These are phyloP conservation scores for Canis aureus DNA, from an alignment of 2,113 vertebrate genomes.

Conservation along the genomic window DNA sequence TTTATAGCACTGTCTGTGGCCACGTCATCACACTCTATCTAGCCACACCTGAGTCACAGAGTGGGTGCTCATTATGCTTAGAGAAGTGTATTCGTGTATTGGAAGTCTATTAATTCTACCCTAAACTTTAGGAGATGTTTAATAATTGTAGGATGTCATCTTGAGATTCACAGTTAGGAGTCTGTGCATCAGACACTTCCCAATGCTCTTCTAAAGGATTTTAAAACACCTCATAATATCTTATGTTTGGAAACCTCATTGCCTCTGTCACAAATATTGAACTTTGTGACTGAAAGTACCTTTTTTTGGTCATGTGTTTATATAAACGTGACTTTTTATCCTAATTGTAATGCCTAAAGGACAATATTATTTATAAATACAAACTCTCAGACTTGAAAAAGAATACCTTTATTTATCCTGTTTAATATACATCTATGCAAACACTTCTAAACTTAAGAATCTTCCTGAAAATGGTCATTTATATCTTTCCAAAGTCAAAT, in stretches of 20 bases:
- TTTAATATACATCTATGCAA: conserved; percentile 48
- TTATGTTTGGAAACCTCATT: conserved; percentile 46
- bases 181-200: not conserved
- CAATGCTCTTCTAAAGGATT: conserved; percentile 53
- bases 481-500: conserved; percentile 75
- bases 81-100: not conserved
- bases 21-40: rapidly evolving
- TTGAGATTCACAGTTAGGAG: conserved; percentile 5
- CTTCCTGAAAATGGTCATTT: conserved; percentile 69
- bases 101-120: not conserved
- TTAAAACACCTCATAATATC: conserved; percentile 54
- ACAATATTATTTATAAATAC: conserved; percentile 58
- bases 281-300: conserved; percentile 9
- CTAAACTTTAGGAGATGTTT: not conserved
- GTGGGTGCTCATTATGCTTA: not conserved
- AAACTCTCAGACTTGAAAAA: conserved; percentile 64
- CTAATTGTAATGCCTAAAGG: conserved; percentile 36
- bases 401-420: conserved; percentile 65
- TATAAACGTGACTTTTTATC: not conserved
- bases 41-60: not conserved
- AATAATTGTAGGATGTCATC: conserved; percentile 23
- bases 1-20: not conserved
- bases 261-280: conserved; percentile 50
- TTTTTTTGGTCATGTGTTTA: conserved; percentile 67
- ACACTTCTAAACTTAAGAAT: conserved; percentile 62